phyloP scores from a whole-genome alignment of 37 sponge, comb jelly and placozoan species.

The Ianthella basta region DNA sequence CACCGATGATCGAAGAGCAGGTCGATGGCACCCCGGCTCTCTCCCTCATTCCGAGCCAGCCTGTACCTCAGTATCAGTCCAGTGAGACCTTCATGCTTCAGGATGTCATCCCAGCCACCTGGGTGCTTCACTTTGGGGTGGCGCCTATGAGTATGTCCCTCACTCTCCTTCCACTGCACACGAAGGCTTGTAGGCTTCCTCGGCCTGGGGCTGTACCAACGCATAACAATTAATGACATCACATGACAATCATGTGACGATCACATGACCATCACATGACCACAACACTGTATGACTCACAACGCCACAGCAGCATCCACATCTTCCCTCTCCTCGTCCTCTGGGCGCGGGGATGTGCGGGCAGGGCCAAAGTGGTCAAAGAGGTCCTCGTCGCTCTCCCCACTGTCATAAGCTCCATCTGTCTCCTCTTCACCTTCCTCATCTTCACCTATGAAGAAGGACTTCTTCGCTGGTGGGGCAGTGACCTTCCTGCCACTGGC shows the following conservation, averaged over 20 bases:
- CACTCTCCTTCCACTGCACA: not conserved
- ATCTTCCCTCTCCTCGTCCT: not conserved
- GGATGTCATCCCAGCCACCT: not conserved
- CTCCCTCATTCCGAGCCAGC: conserved; percentile 19
- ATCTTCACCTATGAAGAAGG: not conserved
- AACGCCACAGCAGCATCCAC: not conserved
- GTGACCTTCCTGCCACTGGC: too few relatives aligned
- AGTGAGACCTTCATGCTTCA: conserved; percentile 15
- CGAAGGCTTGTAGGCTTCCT: not conserved
- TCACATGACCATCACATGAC: not conserved
- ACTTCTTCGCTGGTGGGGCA: not conserved
- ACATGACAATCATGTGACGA: not conserved
- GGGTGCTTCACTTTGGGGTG: not conserved
- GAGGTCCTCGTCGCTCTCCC: not conserved
- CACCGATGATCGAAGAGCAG: conserved; percentile 18
- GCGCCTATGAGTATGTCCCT: not conserved
- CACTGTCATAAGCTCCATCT: conserved; percentile 1
- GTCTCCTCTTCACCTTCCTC: not conserved
- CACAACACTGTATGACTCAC: not conserved
- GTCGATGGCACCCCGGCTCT: not conserved
- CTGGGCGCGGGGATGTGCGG: not conserved
- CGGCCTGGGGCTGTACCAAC: too few relatives aligned
- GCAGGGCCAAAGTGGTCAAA: conserved; percentile 22
- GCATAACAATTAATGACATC: too few relatives aligned
- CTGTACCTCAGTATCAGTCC: conserved; percentile 15